Base-by-base conservation (phyloP, 2,888 invertebrate genomes). In the Isotomurus palustris region DNA sequence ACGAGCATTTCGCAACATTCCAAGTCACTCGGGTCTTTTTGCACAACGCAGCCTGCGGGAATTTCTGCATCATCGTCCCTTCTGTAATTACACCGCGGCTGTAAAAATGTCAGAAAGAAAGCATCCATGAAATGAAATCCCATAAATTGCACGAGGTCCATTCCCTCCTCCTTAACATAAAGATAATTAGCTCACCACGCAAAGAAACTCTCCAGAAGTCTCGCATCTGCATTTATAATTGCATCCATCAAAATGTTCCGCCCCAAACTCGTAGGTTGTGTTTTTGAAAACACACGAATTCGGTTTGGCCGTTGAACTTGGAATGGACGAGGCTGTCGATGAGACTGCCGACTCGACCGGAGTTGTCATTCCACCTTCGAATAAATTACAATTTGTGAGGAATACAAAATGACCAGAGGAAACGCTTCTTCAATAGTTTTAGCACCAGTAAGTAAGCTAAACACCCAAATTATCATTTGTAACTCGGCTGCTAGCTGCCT, bases 221-320 rank as follows among this genome's bases (percentile, higher is more conserved):
- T 71, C 72, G 57, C 75, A 75, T 36, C 71, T 62, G 55, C 75
- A 75, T 50, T 70, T 72, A 51, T 71, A 72, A 10, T 71, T 72
- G 57, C 75, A 75, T 14, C 72, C 72, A 51, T 73, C 73, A 52
- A 70, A 71, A 59, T 74, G 73, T 14, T 72, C 71, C 57, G 73
- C 73, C 5, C 75, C 74, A 32, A 70, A 70, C 2, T 58, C 58
- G 62, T 73, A 74, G 22, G 72, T 73, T 25, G 66, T 68, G 57
- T 72, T 73, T 50, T 73, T 71, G 56, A 72, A 73, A n/a, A 68
- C 66, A 64, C 75, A 75, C n/a, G 70, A 71, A 24, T 67, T 66
- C 2, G 58, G 52, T 52, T 69, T 69, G 17, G 27, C 32, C 4
- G 64, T 60, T 14, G 63, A 50, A 22, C 40, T 58, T 0, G 55